phyloP scores from a whole-genome alignment of 2,888 invertebrate genomes.

The Xestia c-nigrum region DNA sequence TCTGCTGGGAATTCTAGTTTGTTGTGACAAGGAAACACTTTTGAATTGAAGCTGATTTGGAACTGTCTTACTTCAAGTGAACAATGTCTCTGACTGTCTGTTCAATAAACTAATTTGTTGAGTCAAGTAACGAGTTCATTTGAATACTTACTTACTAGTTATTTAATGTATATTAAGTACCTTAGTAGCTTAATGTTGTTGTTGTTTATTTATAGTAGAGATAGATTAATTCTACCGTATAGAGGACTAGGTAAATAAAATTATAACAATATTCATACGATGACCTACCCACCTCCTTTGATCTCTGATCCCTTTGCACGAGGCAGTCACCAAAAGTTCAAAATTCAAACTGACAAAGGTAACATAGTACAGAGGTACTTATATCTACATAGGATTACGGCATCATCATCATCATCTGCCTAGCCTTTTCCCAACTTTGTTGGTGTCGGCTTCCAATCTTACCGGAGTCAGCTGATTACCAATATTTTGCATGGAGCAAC shows the following conservation, averaged over 20 bases:
- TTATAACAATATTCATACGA: background rate
- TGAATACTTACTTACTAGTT: conserved; percentile 9
- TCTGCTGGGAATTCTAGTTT: background rate
- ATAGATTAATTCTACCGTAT: background rate
- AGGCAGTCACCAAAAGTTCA: background rate
- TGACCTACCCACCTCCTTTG: background rate
- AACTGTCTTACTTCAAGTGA: background rate
- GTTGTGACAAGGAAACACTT: background rate
- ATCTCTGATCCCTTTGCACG: background rate
- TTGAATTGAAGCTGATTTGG: conserved; percentile 9
- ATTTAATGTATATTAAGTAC: conserved; percentile 1
- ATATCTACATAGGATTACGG: too few species aligned
- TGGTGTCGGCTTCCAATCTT: too few species aligned
- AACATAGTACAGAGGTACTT: background rate
- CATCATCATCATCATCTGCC: too few species aligned
- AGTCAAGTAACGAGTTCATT: conserved; percentile 11
- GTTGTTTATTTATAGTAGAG: background rate
- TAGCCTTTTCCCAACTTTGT: too few species aligned
- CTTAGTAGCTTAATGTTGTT: conserved; percentile 8
- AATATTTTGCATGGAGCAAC: too few species aligned
- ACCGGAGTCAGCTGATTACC: too few species aligned
- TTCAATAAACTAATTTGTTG: conserved; percentile 9
- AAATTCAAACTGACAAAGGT: background rate
- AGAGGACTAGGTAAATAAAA: background rate
- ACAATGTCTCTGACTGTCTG: background rate